Evolutionary conservation across 2,113 vertebrate species (phyloP).

Genomic region (Erpornis zantholeuca): DNA sequence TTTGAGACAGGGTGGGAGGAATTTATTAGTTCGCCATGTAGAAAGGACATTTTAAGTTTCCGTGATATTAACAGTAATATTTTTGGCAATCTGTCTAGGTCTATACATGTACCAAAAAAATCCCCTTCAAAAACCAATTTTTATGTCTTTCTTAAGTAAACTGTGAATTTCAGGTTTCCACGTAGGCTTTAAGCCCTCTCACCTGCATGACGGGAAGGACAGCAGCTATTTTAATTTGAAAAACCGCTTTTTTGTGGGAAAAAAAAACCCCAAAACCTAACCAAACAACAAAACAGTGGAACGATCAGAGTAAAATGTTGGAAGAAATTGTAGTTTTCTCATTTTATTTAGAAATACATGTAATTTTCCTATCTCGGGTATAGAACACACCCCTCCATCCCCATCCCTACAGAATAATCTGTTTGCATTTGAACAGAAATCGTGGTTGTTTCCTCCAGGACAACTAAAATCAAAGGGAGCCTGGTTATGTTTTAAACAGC

Average conservation of each 20-base stretch:
- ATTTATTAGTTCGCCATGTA: neutral
- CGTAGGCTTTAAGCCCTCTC: neutral
- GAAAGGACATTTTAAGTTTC: neutral
- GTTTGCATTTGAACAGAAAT: neutral
- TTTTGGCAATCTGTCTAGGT: neutral
- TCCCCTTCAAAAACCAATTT: neutral
- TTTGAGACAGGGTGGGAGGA: neutral
- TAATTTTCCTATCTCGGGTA: neutral
- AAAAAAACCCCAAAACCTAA: neutral
- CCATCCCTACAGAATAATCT: neutral
- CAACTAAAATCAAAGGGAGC: neutral
- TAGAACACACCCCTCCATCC: neutral
- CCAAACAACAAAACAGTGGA: neutral
- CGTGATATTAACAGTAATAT: neutral
- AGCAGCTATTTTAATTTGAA: neutral
- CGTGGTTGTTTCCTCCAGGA: neutral
- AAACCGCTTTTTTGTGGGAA: neutral
- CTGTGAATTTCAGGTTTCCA: neutral
- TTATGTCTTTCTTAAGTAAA: neutral
- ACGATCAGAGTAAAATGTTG: neutral
- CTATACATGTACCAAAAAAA: neutral
- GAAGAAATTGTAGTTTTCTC: neutral
- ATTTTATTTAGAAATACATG: neutral
- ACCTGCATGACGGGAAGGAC: neutral
- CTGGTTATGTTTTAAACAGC: constrained; percentile 54